These are phyloP conservation scores for Tribolium madens DNA, from an alignment of 1,140 invertebrate genomes.

Conservation along the genomic window DNA sequence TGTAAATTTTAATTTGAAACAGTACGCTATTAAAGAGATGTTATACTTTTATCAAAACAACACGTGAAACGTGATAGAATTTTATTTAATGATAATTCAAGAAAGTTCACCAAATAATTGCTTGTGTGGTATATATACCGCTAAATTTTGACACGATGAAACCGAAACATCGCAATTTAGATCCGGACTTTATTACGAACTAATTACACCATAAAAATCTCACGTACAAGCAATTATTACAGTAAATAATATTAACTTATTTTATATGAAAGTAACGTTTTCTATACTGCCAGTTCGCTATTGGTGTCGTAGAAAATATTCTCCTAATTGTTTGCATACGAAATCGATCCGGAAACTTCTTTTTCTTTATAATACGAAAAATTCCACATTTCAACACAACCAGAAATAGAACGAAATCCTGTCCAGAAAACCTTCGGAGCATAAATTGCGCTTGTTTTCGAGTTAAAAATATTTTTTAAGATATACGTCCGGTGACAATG, in stretches of 20 bases:
- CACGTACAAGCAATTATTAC: constrained; percentile 37
- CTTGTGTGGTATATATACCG: no score
- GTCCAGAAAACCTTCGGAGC: background rate
- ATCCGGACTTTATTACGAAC: background rate
- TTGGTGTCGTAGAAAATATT: constrained; percentile 23
- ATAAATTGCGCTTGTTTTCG: constrained; percentile 10
- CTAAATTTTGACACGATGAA: background rate
- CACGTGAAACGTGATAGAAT: background rate
- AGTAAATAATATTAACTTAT: constrained; percentile 17
- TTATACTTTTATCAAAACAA: constrained; percentile 16
- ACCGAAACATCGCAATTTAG: background rate
- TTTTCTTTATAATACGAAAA: background rate
- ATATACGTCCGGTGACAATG: constrained; percentile 12
- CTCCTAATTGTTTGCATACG: constrained; percentile 4
- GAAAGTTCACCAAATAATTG: background rate
- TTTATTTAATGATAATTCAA: constrained; percentile 1
- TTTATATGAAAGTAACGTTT: constrained; percentile 29
- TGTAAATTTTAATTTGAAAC: constrained; percentile 1
- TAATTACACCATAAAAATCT: constrained; percentile 27
- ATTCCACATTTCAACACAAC: constrained; percentile 6
- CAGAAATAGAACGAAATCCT: background rate
- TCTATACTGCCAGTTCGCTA: background rate
- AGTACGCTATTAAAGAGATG: background rate
- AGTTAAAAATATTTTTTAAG: constrained; percentile 18
- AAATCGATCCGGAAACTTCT: constrained; percentile 9